Evolutionary conservation across 2,888 invertebrate genomes (phyloP).

Genomic region (Lasioglossum morio): DNA sequence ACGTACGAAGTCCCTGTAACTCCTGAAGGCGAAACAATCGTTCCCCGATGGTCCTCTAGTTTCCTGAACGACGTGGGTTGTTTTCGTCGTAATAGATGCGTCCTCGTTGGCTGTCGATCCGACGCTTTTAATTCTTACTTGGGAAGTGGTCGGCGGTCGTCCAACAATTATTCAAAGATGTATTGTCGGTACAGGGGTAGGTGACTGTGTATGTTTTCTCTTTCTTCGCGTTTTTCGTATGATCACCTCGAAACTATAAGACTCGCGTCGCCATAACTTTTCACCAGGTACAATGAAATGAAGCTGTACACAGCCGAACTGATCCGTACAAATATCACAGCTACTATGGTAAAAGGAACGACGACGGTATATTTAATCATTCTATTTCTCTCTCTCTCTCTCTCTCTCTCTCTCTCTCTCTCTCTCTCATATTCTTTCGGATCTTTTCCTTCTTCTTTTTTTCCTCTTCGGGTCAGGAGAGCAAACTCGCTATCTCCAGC

Average conservation of each 20-base stretch:
- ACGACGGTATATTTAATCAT: slow-evolving; percentile 5
- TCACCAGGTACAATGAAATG: slow-evolving; percentile 24
- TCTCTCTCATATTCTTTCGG: neutral
- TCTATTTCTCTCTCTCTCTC: neutral
- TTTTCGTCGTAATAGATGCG: neutral
- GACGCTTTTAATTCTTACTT: neutral
- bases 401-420: neutral
- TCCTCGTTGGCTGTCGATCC: neutral
- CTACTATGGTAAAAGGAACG: slow-evolving; percentile 26
- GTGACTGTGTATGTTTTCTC: neutral
- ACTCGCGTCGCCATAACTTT: slow-evolving; percentile 17
- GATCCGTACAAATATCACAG: slow-evolving; percentile 33
- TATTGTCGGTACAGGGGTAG: neutral
- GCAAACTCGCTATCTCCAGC: slow-evolving; percentile 34
- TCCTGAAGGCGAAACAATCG: neutral
- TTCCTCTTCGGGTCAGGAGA: slow-evolving; percentile 43
- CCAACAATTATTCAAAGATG: slow-evolving; percentile 25
- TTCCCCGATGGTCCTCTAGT: neutral
- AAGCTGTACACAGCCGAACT: slow-evolving; percentile 18
- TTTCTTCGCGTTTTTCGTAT: slow-evolving; percentile 26
- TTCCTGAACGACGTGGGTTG: neutral
- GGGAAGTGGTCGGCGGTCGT: neutral
- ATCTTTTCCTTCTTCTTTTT: neutral
- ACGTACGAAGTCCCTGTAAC: neutral
- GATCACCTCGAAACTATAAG: slow-evolving; percentile 23